Percentiles rank a stretch among this genome's conserved stretches.
phyloP scores from a whole-genome alignment of 2,888 invertebrate genomes.

The Crioceris asparagi region DNA sequence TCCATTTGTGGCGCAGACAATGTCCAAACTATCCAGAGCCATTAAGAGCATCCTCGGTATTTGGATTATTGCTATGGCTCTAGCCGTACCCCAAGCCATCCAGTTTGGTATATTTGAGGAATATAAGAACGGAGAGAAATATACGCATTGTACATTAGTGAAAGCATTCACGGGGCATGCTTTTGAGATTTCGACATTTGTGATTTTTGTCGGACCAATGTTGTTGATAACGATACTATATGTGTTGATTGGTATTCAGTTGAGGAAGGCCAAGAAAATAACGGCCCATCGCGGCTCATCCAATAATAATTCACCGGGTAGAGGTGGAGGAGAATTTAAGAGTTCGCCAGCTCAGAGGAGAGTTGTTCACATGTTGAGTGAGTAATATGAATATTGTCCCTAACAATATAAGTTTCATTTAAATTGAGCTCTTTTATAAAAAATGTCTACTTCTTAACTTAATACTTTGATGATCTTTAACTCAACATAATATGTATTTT shows the following conservation, averaged over 20 bases:
- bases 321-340: constrained; percentile 17
- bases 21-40: constrained; percentile 79
- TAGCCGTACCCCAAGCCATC: constrained; percentile 57
- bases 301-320: neutral
- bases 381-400: no score
- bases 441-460: no score
- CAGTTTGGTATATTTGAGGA: constrained; percentile 36
- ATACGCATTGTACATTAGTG: constrained; percentile 32
- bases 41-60: constrained; percentile 66
- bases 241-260: constrained; percentile 60
- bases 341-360: constrained; percentile 38
- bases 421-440: no score
- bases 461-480: no score
- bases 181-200: constrained; percentile 67
- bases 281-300: constrained; percentile 12
- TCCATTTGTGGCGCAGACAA: constrained; percentile 62
- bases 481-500: no score
- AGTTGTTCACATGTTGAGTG: constrained; percentile 73
- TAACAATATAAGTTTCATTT: no score
- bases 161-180: constrained; percentile 48
- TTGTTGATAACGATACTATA: constrained; percentile 75
- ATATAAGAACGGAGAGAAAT: constrained; percentile 13
- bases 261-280: constrained; percentile 45
- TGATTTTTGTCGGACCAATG: constrained; percentile 83
- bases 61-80: constrained; percentile 62